Base-by-base conservation (phyloP, 1,140 invertebrate genomes). In the Lepidurus apus region DNA sequence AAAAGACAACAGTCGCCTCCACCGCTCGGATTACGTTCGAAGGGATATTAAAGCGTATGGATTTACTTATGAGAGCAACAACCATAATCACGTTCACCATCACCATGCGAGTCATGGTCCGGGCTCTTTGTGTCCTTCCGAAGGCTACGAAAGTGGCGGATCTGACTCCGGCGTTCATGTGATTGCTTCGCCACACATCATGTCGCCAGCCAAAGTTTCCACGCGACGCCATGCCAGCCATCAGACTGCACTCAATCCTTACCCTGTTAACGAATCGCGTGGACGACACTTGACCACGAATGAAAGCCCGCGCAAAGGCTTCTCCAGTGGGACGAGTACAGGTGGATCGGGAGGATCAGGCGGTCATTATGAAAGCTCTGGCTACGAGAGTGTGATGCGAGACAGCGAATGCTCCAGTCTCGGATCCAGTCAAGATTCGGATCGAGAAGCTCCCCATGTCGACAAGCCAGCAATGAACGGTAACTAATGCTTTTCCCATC, bases 351-450 rank as follows among this genome's bases (percentile, higher is more conserved):
- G 80, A 77, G 80, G 78, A 5, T 80, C 81, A 53, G 81, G 79
- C 75, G 81, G 79, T 10, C 85, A 91, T 92, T 74, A 79, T 1
- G 92, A 93, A 84, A 95, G 93, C 83, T 90, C 93, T 90, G 95
- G 94, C 2, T 96, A 96, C 83, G 94, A 96, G 82, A 95, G 92
- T 82, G 91, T 96, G 78, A 91, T 94, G 1, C 85, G 94, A 80
- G 94, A 96, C 82, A 87, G 86, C 77, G 87, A 88, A 82, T 86
- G 85, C 1, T 87, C 86, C 13, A 93, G 92, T 77, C 91, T 93
- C 82, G 92, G 92, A 73, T 93, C 92, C n/a, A 93, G 92, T 80
- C 90, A 93, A 80, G 91, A 91, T 73, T 93, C 92, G 9, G 92
- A 92, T 80, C 77, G 79, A 7, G 79, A 78, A 43, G 77, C 74